Conservation (phyloP, 2,113 vertebrate genomes). For the Tor tambroides region DNA sequence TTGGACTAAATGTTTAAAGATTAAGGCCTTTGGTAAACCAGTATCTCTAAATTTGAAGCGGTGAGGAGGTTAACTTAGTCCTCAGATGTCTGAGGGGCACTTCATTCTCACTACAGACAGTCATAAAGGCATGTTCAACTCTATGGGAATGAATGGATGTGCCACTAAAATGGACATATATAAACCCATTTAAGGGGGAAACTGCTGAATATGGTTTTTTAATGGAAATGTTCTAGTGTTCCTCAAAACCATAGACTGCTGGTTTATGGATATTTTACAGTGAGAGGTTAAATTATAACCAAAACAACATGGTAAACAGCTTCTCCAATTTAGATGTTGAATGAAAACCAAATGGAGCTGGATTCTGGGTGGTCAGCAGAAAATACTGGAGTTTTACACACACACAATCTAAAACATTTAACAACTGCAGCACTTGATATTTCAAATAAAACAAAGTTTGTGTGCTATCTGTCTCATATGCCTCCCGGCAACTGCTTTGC, state of each 20-base stretch:
- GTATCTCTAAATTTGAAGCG: background rate
- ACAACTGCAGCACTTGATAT: constrained; percentile 69
- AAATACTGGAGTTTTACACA: constrained; percentile 59
- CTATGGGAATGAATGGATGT: background rate
- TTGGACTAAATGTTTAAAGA: background rate
- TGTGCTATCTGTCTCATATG: constrained; percentile 58
- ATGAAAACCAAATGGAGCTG: constrained; percentile 33
- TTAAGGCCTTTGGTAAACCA: constrained; percentile 19
- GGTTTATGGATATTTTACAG: background rate
- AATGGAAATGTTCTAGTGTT: background rate
- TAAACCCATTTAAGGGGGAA: background rate
- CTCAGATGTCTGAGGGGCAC: constrained; percentile 47
- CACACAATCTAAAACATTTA: constrained; percentile 63
- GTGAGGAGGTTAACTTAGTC: background rate
- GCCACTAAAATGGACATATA: background rate
- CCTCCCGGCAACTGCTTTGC: constrained; percentile 57
- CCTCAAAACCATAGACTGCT: background rate
- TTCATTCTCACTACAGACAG: constrained; percentile 7
- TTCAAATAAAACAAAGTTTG: constrained; percentile 59
- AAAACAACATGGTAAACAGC: background rate
- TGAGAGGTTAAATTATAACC: background rate
- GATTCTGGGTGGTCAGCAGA: constrained; percentile 59
- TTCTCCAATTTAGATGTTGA: background rate
- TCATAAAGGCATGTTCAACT: constrained; percentile 15
- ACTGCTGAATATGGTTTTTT: background rate